Evolutionary conservation across 1,140 invertebrate genomes (phyloP), one percentile per base, ranked within the genome.

Genomic region (Aphaenogaster floridana): DNA sequence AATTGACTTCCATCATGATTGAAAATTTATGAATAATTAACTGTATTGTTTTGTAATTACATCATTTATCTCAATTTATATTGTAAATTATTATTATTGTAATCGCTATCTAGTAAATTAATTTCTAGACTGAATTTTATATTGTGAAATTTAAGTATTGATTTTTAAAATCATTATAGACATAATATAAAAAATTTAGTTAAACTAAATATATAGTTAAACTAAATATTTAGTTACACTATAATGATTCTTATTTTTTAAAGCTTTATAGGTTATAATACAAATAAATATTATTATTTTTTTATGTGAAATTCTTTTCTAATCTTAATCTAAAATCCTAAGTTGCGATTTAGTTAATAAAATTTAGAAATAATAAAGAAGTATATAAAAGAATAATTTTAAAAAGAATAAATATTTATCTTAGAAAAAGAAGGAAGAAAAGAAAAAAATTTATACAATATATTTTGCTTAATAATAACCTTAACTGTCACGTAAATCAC

Each of bases 191-290:
- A 50, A 63, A 17, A 50, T 36, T 71, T 50, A 50, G 3, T 48
- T 45, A 48, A 63, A 69, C 7, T 28, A 28, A 28, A 28, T 28
- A 28, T 28, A 28, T 28, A 28, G 21, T 28, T 28, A 28, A 28
- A 28, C 21, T 28, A 71, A 50, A 63, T 8, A 50, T 36, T 71
- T 50, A 50, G 3, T 48, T 45, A 48, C 34, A 69, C 7, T 9
- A 39, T n/a, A 69, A 69, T 69, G 42, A 0, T 28, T 69, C 9
- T 69, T 71, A 13, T 63, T 68, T 48, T 45, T 68, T 64, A 68
- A 45, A 68, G 2, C 11, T 42, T 15, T 63, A 36, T 66, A 66
- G 42, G 9, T 68, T 21, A 13, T 45, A 68, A 68, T 66, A 66
- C 17, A 21, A 69, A 28, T 71, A 28, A 36, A 52, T 52, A 52